phyloP scores from a whole-genome alignment of 1,140 invertebrate genomes.

The Saccostrea cuccullata region DNA sequence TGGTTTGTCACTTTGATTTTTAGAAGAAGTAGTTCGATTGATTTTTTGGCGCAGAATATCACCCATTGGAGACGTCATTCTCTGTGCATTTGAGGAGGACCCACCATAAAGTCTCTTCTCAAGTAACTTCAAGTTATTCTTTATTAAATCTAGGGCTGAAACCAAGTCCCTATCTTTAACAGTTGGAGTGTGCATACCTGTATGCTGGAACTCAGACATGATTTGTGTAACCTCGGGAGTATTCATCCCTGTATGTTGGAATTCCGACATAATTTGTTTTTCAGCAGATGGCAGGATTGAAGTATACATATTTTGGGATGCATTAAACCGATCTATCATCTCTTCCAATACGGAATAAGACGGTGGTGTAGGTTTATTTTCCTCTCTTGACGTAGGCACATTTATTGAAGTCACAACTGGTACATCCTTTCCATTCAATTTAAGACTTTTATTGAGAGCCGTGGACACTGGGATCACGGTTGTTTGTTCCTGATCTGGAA shows the following conservation, averaged over 20 bases:
- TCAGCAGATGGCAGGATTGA: background rate
- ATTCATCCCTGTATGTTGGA: background rate
- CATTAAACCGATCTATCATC: background rate
- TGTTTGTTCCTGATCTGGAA: background rate
- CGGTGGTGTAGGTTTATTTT: background rate
- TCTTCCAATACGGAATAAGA: background rate
- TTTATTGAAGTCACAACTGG: background rate
- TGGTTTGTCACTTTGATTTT: background rate
- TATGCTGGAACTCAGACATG: background rate
- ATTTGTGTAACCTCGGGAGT: background rate
- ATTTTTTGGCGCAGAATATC: conserved; percentile 12
- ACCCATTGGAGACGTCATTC: background rate
- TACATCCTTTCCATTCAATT: background rate
- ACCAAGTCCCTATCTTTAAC: background rate
- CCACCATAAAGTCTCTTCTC: background rate
- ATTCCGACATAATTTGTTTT: background rate
- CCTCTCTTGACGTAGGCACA: background rate
- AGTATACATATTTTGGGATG: background rate
- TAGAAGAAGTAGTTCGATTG: background rate
- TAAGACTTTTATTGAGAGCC: background rate
- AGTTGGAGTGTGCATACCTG: background rate
- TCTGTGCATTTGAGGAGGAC: background rate
- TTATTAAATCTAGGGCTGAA: conserved; percentile 15
- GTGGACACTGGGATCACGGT: background rate
- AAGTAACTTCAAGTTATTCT: conserved; percentile 15